A percentile compares a stretch with the other conserved stretches of the same genome.
Conservation (phyloP, 2,888 invertebrate species). For the Germaria angustata region DNA sequence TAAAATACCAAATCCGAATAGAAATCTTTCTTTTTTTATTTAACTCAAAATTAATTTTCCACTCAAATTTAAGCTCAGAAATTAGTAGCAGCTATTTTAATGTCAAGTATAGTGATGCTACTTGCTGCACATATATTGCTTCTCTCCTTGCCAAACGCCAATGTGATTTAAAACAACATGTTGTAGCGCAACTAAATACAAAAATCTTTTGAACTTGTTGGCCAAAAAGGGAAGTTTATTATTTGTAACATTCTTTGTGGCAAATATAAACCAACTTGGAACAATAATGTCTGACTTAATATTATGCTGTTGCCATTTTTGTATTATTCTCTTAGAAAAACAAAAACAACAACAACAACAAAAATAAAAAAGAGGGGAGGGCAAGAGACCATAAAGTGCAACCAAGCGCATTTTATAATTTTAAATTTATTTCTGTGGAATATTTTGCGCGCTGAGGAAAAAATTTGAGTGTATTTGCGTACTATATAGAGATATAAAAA, state of each 20-base stretch:
- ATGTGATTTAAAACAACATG: neutral
- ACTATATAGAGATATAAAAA: neutral
- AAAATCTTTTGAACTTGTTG: slow-evolving; percentile 9
- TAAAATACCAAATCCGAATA: too few relatives aligned
- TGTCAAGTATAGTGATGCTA: too few relatives aligned
- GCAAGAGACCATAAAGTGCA: slow-evolving; percentile 67
- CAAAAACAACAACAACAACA: neutral
- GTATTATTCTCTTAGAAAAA: neutral
- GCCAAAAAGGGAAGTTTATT: slow-evolving; percentile 1
- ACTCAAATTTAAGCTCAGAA: too few relatives aligned
- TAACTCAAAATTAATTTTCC: too few relatives aligned
- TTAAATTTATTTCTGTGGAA: slow-evolving; percentile 32
- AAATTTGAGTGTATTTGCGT: neutral
- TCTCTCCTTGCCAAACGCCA: neutral
- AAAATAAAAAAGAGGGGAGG: slow-evolving; percentile 15
- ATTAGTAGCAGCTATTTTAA: too few relatives aligned
- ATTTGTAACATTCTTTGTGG: neutral
- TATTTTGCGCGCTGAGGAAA: neutral
- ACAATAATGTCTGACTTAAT: slow-evolving; percentile 43
- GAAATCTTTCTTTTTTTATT: too few relatives aligned
- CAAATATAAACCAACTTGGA: slow-evolving; percentile 10
- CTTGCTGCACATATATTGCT: too few relatives aligned
- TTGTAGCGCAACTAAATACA: neutral
- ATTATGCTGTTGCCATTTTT: neutral
- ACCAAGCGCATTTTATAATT: slow-evolving; percentile 66